Conservation (phyloP, 2,113 vertebrate species). For the Murina feae region DNA sequence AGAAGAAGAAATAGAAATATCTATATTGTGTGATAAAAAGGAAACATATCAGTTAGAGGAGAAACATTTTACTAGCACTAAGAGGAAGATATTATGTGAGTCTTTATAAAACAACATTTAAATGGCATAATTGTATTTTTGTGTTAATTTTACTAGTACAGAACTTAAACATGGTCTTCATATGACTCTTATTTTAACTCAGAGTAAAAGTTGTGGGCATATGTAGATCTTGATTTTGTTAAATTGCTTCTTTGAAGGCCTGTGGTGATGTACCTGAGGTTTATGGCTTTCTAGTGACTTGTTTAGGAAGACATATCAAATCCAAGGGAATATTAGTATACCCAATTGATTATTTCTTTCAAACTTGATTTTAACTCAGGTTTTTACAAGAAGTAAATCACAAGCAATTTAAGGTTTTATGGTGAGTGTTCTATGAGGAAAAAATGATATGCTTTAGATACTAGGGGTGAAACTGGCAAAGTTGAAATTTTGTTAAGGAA, state of each 20-base stretch:
- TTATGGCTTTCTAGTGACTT: not conserved
- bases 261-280: not conserved
- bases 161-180: not conserved
- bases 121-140: not conserved
- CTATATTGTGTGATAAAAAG: not conserved
- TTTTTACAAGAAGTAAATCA: not conserved
- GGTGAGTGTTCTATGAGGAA: not conserved
- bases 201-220: not conserved
- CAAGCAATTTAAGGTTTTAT: not conserved
- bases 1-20: not conserved
- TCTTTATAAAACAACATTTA: slow-evolving; percentile 23
- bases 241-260: not conserved
- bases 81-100: not conserved
- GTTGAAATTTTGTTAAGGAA: slow-evolving; percentile 27
- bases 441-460: not conserved
- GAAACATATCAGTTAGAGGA: not conserved
- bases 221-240: not conserved
- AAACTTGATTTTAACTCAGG: slow-evolving; percentile 19
- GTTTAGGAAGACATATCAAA: not conserved
- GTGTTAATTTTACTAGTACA: not conserved
- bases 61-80: not conserved
- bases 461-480: not conserved
- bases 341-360: not conserved
- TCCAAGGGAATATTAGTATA: not conserved
- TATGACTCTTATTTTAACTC: not conserved